phyloP scores from a whole-genome alignment of 2,888 invertebrate genomes.

The Heliconius aoede region DNA sequence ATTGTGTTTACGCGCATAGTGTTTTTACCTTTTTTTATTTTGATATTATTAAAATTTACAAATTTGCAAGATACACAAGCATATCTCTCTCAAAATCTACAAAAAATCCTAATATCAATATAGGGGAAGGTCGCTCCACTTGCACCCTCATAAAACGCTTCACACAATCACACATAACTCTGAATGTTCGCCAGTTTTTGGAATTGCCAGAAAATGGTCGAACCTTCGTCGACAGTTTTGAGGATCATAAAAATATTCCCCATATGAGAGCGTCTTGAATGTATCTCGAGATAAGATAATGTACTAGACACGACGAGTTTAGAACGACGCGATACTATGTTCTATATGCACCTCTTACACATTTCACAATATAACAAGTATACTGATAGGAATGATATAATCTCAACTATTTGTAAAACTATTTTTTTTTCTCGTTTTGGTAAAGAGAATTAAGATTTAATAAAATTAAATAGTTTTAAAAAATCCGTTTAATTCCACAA shows the following conservation, averaged over 20 bases:
- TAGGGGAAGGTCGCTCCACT: constrained; percentile 33
- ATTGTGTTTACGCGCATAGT: too few relatives aligned
- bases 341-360: not conserved
- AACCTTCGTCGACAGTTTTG: constrained; percentile 55
- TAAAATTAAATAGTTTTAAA: too few relatives aligned
- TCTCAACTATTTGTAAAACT: not conserved
- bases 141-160: constrained; percentile 52
- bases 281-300: constrained; percentile 62
- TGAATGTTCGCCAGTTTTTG: constrained; percentile 49
- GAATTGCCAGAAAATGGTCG: constrained; percentile 62
- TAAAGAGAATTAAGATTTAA: too few relatives aligned
- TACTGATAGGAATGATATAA: not conserved
- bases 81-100: constrained; percentile 1
- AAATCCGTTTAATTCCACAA: too few relatives aligned
- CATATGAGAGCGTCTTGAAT: constrained; percentile 56
- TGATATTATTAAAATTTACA: not conserved
- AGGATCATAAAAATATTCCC: constrained; percentile 67
- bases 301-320: constrained; percentile 8
- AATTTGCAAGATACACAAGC: constrained; percentile 4
- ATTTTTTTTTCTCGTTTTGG: not conserved
- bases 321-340: not conserved
- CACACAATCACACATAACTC: constrained; percentile 53
- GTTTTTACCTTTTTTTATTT: not conserved
- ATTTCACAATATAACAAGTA: not conserved
- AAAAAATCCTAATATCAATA: constrained; percentile 41